Evolutionary conservation across 2,797 vertebrate species (phyloP), one percentile per base, ranked within the genome.

Genomic region (Cynopterus sphinx): DNA sequence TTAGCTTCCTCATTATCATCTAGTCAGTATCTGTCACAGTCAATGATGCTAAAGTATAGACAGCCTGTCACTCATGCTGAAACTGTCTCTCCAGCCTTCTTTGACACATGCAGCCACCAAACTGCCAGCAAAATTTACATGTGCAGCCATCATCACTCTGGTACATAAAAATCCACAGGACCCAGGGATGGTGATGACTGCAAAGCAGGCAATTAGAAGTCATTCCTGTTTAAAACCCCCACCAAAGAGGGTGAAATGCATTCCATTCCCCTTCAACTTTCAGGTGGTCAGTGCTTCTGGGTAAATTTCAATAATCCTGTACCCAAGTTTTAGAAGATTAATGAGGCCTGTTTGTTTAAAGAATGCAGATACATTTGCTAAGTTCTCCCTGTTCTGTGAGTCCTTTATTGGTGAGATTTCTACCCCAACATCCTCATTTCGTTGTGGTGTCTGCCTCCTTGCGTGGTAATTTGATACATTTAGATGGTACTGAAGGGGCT

Each of bases 11-110:
- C 55, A 2, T 89, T 71, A 9, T 89, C 39, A 33, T 86, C 13
- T 82, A 78, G 24, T 53, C 33, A 51, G 17, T 74, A 65, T 65
- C 43, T 91, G 57, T 74, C 57, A 82, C 78, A 88, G 28, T 39
- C 36, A 68, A 91, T 63, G 46, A 70, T 74, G 75, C 36, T 53
- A 12, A 84, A n/a, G 43, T 71, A 88, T 28, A 61, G 41, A 28
- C 0, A 88, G 5, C 22, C 61, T 61, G 36, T 74, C 28, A 73
- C 21, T 87, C 63, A 75, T 74, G 31, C 31, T 31, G 59, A 46
- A 91, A 78, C 3, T 36, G 41, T 41, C 6, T n/a, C 33, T 3
- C 28, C 2, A 41, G 65, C 26, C 33, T 81, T 79, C 57, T 59
- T 43, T 78, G 84, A 84, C 65, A 95, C 51, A 73, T 5, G 33